Evolutionary conservation across 2,113 vertebrate species (phyloP).

Genomic region (Poeciliopsis prolifica): DNA sequence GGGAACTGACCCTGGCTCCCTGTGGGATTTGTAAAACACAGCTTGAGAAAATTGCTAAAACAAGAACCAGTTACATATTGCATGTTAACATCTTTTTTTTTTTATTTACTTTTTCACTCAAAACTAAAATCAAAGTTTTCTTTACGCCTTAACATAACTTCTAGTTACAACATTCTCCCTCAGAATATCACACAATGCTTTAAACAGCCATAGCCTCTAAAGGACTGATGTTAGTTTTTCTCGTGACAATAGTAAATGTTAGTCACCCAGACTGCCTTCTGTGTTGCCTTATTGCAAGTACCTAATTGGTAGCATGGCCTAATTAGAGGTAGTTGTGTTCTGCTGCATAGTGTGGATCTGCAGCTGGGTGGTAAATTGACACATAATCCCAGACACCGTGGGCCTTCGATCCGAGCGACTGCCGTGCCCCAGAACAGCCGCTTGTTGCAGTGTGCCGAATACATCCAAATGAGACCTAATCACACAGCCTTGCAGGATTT

Average conservation of each 20-base stretch:
- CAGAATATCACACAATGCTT: slow-evolving; percentile 37
- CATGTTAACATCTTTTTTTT: slow-evolving; percentile 13
- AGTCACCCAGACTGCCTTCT: slow-evolving; percentile 52
- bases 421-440: slow-evolving; percentile 56
- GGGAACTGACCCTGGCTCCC: slow-evolving; percentile 95
- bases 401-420: slow-evolving; percentile 69
- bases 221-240: slow-evolving; percentile 39
- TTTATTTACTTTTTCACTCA: slow-evolving; percentile 26
- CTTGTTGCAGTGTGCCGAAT: slow-evolving; percentile 63
- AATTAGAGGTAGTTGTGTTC: slow-evolving; percentile 79
- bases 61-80: slow-evolving; percentile 17
- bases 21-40: slow-evolving; percentile 75
- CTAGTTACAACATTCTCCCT: slow-evolving; percentile 31
- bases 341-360: slow-evolving; percentile 66
- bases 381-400: slow-evolving; percentile 76
- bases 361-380: slow-evolving; percentile 79
- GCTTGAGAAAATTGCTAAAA: slow-evolving; percentile 81
- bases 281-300: slow-evolving; percentile 61
- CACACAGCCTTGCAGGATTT: slow-evolving; percentile 69
- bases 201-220: slow-evolving; percentile 28
- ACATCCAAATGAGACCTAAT: slow-evolving; percentile 77
- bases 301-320: slow-evolving; percentile 79
- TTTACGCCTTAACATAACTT: slow-evolving; percentile 12
- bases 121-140: slow-evolving; percentile 37
- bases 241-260: slow-evolving; percentile 56